phyloP scores from a whole-genome alignment of 2,113 vertebrate genomes.

The rat (Rattus norvegicus) region GRCr8 NC_086019.1:208123001-208123500 shows the following conservation, averaged over 20 bases:
- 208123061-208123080: not conserved
- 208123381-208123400: too few relatives aligned
- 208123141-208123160: not conserved
- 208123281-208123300: not conserved
- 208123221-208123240: not conserved
- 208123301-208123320: not conserved
- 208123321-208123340: not conserved
- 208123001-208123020: not conserved
- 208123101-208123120: slow-evolving; percentile 46
- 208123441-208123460: not conserved
- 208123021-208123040: not conserved
- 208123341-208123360: not conserved
- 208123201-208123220: not conserved
- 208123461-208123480: not conserved
- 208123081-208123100: not conserved
- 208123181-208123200: not conserved
- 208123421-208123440: fast-evolving
- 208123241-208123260: not conserved
- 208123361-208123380: too few relatives aligned
- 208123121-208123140: slow-evolving; percentile 39
- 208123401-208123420: not conserved
- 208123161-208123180: slow-evolving; percentile 43
- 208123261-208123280: not conserved
- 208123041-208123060: not conserved
- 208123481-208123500: not conserved